phyloP scores from a whole-genome alignment of 1,140 invertebrate genomes.

The Oppia nitens region DNA sequence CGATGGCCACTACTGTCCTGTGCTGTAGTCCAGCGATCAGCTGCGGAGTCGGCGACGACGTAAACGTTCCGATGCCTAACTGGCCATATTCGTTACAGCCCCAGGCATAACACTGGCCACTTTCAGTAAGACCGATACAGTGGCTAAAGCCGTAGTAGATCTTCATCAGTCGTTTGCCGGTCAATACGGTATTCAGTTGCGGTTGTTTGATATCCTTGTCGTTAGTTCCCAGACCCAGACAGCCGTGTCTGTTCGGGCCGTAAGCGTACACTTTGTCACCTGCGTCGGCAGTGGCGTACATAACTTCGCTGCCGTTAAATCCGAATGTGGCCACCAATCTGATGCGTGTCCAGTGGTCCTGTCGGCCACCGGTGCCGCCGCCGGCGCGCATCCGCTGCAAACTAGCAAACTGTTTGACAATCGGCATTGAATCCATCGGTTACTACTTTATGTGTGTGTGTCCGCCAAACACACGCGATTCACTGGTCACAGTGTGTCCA shows the following conservation, averaged over 20 bases:
- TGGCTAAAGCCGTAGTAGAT: conserved; percentile 58
- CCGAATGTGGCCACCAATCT: too few relatives aligned
- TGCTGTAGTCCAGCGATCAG: background rate
- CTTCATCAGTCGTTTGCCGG: conserved; percentile 58
- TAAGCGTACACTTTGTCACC: conserved; percentile 66
- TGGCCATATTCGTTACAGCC: conserved; percentile 78
- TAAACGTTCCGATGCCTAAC: conserved; percentile 40
- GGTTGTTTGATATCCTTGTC: conserved; percentile 34
- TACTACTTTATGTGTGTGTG: too few relatives aligned
- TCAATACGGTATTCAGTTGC: conserved; percentile 43
- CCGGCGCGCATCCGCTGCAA: too few relatives aligned
- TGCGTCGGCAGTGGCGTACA: too few relatives aligned
- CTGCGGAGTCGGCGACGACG: background rate
- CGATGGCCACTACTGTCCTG: background rate
- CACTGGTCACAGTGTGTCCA: too few relatives aligned
- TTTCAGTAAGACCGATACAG: conserved; percentile 30
- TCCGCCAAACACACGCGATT: too few relatives aligned
- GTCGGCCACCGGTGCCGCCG: too few relatives aligned
- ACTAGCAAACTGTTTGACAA: too few relatives aligned
- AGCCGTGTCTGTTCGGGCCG: conserved; percentile 70
- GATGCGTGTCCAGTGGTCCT: too few relatives aligned
- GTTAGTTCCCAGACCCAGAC: conserved; percentile 53
- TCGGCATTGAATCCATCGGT: too few relatives aligned
- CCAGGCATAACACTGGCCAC: conserved; percentile 77
- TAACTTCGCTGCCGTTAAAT: too few relatives aligned